A percentile compares a stretch with the other conserved stretches of the same genome.
Evolutionary conservation across 2,888 invertebrate genomes (phyloP).

Genomic region (Arrhopalites spinosus): DNA sequence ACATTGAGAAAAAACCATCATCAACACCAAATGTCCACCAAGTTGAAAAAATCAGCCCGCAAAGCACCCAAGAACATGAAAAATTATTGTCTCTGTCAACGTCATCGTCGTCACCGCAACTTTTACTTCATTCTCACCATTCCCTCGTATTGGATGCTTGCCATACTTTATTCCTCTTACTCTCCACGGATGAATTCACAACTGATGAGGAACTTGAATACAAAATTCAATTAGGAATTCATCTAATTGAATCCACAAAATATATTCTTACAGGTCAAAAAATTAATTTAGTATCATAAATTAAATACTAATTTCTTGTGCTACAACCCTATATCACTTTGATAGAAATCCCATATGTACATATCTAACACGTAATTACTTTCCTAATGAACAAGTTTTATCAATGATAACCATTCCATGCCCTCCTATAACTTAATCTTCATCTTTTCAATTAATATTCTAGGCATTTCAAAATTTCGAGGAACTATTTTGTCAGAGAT

Average conservation of each 20-base stretch:
- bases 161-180: conserved; percentile 51
- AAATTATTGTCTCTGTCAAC: neutral
- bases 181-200: conserved; percentile 42
- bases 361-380: no score
- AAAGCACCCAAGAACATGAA: neutral
- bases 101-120: conserved; percentile 11
- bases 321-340: no score
- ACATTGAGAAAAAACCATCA: neutral
- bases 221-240: conserved; percentile 48
- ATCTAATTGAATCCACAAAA: conserved; percentile 48
- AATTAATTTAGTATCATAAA: no score
- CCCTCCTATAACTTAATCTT: no score
- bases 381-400: no score
- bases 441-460: no score
- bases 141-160: conserved; percentile 51
- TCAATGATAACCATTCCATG: no score
- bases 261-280: conserved; percentile 44
- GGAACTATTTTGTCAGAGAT: conserved; percentile 55
- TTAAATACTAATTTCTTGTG: no score
- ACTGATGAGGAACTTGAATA: conserved; percentile 37
- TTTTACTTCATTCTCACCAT: conserved; percentile 48
- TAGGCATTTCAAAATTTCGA: conserved; percentile 56
- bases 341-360: no score
- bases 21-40: neutral
- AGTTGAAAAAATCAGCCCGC: neutral